Evolutionary conservation across 1,140 invertebrate species (phyloP).

Genomic region (Triops cancriformis): DNA sequence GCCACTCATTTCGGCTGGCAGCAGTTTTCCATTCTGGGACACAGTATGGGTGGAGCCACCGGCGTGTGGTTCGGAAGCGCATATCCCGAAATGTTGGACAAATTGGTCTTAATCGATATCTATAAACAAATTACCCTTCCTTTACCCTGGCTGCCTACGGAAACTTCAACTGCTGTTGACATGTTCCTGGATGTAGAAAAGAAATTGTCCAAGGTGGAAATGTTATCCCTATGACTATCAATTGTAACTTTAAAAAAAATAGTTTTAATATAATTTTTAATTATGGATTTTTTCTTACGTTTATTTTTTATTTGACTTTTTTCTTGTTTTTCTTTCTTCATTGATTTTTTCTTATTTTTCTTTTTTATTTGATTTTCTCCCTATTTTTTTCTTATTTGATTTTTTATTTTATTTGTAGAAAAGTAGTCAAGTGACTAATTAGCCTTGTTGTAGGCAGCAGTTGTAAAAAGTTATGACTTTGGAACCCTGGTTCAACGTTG

Average conservation of each 20-base stretch:
- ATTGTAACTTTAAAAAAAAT: no score
- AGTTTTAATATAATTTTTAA: no score
- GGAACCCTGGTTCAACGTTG: constrained; percentile 32
- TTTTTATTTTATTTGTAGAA: no score
- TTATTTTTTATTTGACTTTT: constrained; percentile 2
- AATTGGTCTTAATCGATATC: constrained; percentile 36
- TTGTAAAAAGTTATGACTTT: constrained; percentile 30
- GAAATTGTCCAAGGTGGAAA: constrained; percentile 20
- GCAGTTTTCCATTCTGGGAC: constrained; percentile 38
- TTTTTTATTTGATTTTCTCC: no score
- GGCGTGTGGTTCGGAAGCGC: constrained; percentile 35
- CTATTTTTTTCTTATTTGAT: not conserved
- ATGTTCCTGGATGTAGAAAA: constrained; percentile 31
- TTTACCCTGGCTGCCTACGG: not conserved
- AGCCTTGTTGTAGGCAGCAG: constrained; percentile 21
- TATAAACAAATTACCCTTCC: constrained; percentile 31
- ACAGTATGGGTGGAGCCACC: constrained; percentile 40
- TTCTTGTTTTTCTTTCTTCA: constrained; percentile 22
- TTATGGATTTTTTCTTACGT: no score
- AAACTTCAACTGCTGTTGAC: constrained; percentile 23
- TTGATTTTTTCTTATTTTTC: constrained; percentile 6
- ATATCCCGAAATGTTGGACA: constrained; percentile 36
- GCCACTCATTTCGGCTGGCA: constrained; percentile 37
- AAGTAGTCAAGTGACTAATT: constrained; percentile 20
- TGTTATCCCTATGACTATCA: no score